phyloP scores from a whole-genome alignment of 2,113 vertebrate genomes.

The Arizona elegans region DNA sequence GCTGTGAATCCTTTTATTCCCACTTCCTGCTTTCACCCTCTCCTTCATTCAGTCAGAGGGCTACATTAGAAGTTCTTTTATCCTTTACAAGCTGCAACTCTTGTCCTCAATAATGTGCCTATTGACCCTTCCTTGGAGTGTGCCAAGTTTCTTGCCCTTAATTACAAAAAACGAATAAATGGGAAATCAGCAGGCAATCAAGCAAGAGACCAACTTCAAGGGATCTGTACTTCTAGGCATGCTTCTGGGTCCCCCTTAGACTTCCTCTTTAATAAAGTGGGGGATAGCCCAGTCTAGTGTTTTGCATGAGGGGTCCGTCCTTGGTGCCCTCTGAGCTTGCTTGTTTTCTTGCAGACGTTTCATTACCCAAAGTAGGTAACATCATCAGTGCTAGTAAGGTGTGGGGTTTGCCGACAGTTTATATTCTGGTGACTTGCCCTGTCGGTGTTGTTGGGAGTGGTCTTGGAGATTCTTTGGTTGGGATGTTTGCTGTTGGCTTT shows the following conservation, averaged over 20 bases:
- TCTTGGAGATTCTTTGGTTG: no score
- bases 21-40: neutral
- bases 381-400: no score
- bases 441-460: no score
- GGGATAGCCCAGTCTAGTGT: neutral
- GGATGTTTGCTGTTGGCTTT: no score
- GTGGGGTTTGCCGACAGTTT: no score
- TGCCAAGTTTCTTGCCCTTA: neutral
- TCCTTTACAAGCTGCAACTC: constrained; percentile 30
- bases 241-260: neutral
- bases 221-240: neutral
- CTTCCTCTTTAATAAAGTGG: neutral
- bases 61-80: neutral
- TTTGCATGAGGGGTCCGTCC: neutral
- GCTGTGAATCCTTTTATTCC: neutral
- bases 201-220: neutral
- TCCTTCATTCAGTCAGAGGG: neutral
- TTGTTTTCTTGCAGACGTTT: no score
- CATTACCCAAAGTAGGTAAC: no score
- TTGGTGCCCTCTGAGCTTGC: no score
- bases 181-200: neutral
- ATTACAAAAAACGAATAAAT: neutral
- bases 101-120: neutral
- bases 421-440: no score
- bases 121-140: neutral